Evolutionary conservation across 2,113 vertebrate species (phyloP).

Genomic region (Illadopsis cleaveri): DNA sequence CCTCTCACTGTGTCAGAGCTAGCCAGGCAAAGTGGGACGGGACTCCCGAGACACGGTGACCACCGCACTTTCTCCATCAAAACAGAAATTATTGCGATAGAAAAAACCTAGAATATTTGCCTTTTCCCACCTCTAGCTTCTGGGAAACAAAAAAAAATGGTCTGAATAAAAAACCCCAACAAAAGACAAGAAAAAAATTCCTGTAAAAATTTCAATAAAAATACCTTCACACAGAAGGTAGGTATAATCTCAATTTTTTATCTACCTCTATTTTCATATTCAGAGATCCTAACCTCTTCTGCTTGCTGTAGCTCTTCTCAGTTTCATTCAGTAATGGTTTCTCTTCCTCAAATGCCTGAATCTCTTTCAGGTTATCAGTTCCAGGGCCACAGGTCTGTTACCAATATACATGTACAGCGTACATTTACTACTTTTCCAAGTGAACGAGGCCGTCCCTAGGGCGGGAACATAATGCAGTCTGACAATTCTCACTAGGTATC

Average conservation of each 20-base stretch:
- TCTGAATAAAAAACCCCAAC: neutral
- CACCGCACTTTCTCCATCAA: neutral
- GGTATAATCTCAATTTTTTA: neutral
- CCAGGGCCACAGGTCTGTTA: neutral
- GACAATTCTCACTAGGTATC: neutral
- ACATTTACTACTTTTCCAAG: neutral
- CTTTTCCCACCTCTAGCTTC: rapidly evolving
- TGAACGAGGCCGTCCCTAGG: neutral
- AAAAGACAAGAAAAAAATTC: neutral
- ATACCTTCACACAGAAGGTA: neutral
- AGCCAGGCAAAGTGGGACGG: too few species aligned
- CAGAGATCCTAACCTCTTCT: neutral
- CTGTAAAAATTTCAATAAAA: neutral
- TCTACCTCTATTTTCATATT: neutral
- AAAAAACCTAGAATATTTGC: neutral
- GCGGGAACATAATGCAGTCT: neutral
- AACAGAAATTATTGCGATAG: neutral
- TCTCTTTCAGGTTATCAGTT: slow-evolving; percentile 16
- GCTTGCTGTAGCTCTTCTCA: neutral
- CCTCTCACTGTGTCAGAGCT: too few species aligned
- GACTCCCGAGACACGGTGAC: too few species aligned
- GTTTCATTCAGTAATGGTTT: neutral
- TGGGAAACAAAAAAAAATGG: neutral
- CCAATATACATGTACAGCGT: neutral
- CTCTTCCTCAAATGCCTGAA: neutral